Percentiles rank a stretch among this genome's conserved stretches.
Conservation (phyloP, 2,113 vertebrate species). For the Tragelaphus scriptus region DNA sequence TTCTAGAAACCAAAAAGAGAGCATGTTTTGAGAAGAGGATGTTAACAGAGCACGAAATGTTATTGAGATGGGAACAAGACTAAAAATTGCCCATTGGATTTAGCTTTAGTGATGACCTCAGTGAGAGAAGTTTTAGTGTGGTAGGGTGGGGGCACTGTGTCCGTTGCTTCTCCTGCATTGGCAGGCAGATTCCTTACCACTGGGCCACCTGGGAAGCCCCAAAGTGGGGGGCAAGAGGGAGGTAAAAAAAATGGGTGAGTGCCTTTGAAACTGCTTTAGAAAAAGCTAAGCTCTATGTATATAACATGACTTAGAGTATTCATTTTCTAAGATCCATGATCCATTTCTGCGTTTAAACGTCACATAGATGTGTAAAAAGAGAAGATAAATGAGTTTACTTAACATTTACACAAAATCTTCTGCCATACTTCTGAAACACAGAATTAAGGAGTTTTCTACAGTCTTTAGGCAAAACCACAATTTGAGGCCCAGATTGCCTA, state of each 20-base stretch:
- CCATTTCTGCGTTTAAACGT: constrained; percentile 1
- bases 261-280: background rate
- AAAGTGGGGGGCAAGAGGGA: background rate
- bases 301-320: constrained; percentile 23
- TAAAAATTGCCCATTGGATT: background rate
- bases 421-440: background rate
- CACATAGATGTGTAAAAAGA: background rate
- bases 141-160: accelerated
- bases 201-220: accelerated
- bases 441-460: background rate
- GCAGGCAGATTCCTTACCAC: background rate
- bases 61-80: background rate
- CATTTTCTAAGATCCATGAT: constrained; percentile 7
- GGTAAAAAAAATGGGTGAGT: background rate
- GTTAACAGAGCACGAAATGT: background rate
- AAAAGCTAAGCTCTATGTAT: background rate
- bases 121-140: background rate
- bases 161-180: background rate
- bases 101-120: background rate
- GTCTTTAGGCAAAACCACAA: background rate
- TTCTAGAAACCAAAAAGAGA: background rate
- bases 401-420: background rate
- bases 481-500: background rate
- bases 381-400: constrained; percentile 27
- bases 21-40: background rate